phyloP scores from a whole-genome alignment of 2,888 invertebrate species.

The Polyommatus icarus region DNA sequence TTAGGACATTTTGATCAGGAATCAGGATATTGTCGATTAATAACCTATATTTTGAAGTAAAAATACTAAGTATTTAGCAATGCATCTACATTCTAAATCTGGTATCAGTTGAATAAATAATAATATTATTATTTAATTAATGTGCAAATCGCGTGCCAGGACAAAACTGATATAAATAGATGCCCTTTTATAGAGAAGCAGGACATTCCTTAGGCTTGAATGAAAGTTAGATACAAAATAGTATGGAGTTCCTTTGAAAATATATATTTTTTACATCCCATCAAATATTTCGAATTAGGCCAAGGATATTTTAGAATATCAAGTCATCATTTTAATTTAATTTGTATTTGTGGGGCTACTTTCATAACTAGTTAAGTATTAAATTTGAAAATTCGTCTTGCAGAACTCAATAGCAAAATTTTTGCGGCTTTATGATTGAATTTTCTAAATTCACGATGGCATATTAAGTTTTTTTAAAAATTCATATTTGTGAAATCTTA shows the following conservation, averaged over 20 bases:
- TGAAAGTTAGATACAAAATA: background rate
- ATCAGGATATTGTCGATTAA: background rate
- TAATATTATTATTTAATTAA: background rate
- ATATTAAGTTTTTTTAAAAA: too few relatives aligned
- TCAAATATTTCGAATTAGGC: too few relatives aligned
- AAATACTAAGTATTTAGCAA: background rate
- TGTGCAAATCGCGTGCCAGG: background rate
- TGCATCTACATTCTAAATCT: background rate
- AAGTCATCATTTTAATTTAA: background rate
- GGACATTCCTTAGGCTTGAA: constrained; percentile 11
- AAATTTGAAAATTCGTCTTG: background rate
- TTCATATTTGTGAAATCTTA: too few relatives aligned
- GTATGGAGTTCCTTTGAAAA: background rate
- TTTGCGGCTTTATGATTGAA: too few relatives aligned
- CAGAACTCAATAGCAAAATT: background rate
- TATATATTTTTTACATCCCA: background rate
- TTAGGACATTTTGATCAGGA: background rate
- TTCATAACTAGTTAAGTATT: background rate
- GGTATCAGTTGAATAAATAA: background rate
- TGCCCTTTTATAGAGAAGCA: background rate
- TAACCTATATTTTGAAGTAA: background rate
- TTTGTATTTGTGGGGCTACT: background rate
- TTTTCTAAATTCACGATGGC: too few relatives aligned
- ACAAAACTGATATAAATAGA: background rate
- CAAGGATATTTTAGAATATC: background rate